Percentiles rank a stretch among this genome's conserved stretches.
phyloP scores from a whole-genome alignment of 2,797 vertebrate genomes.

The Acrossocheilus fasciatus region DNA sequence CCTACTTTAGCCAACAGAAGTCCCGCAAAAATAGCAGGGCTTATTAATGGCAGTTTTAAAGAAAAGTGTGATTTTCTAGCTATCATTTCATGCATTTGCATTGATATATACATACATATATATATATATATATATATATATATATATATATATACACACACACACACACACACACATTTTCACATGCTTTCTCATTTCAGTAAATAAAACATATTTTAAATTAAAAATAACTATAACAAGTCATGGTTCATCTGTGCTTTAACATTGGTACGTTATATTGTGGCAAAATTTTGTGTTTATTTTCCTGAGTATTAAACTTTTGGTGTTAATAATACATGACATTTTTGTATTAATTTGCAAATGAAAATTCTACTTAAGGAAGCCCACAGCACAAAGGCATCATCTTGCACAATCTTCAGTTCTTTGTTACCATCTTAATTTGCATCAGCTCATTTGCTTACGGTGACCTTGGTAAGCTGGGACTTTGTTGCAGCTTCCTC shows the following conservation, averaged over 20 bases:
- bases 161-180: too few relatives aligned
- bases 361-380: background rate
- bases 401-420: background rate
- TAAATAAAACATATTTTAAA: background rate
- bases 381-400: background rate
- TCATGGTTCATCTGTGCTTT: background rate
- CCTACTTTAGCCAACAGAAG: background rate
- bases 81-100: background rate
- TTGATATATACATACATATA: background rate
- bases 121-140: too few relatives aligned
- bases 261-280: background rate
- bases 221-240: background rate
- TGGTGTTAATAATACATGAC: background rate
- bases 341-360: background rate
- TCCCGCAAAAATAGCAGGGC: background rate
- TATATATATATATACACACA: too few relatives aligned
- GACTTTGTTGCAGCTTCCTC: constrained; percentile 9
- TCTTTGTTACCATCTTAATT: constrained; percentile 19
- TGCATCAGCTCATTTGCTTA: constrained; percentile 30
- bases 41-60: background rate
- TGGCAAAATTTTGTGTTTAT: background rate
- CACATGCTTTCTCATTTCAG: background rate
- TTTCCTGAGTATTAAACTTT: background rate
- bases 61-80: background rate
- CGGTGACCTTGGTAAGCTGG: constrained; percentile 18